Evolutionary conservation across 37 sponge, comb jelly and placozoan species (phyloP).

Genomic region (Eunapius fragilis): DNA sequence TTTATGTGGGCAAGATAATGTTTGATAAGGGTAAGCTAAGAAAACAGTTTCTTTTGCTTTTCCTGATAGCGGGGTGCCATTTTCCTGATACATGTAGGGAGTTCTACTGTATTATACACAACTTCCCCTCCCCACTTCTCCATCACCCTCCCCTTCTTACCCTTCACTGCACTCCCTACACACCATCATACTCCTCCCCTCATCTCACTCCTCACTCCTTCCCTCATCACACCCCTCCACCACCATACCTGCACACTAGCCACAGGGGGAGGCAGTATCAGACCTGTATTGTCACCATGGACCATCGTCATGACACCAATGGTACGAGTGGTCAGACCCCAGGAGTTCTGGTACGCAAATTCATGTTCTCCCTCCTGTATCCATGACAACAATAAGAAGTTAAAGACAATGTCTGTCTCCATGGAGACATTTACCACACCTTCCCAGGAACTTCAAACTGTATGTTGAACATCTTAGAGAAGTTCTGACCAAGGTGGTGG

Average conservation of each 20-base stretch:
- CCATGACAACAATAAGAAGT: background rate
- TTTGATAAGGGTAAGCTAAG: too few species aligned
- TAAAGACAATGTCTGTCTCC: background rate
- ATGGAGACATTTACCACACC: background rate
- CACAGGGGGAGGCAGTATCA: constrained; percentile 87
- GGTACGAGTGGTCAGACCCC: constrained; percentile 96
- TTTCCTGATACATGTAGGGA: too few species aligned
- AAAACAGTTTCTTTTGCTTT: too few species aligned
- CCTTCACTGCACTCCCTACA: background rate
- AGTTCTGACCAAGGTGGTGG: constrained; percentile 99
- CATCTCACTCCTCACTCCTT: too few species aligned
- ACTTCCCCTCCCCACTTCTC: background rate
- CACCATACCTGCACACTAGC: constrained; percentile 10
- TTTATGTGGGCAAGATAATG: too few species aligned
- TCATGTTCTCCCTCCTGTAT: constrained; percentile 53
- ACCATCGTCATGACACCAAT: constrained; percentile 96
- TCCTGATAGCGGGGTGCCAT: too few species aligned
- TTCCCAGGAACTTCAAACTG: constrained; percentile 84
- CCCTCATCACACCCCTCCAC: background rate
- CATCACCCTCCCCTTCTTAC: background rate
- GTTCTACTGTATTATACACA: too few species aligned
- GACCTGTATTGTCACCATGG: constrained; percentile 96
- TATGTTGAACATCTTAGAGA: constrained; percentile 98
- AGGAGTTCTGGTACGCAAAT: constrained; percentile 96
- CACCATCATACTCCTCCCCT: too few species aligned